Base-by-base conservation (phyloP, 2,113 vertebrate genomes). In the Redunca redunca region DNA sequence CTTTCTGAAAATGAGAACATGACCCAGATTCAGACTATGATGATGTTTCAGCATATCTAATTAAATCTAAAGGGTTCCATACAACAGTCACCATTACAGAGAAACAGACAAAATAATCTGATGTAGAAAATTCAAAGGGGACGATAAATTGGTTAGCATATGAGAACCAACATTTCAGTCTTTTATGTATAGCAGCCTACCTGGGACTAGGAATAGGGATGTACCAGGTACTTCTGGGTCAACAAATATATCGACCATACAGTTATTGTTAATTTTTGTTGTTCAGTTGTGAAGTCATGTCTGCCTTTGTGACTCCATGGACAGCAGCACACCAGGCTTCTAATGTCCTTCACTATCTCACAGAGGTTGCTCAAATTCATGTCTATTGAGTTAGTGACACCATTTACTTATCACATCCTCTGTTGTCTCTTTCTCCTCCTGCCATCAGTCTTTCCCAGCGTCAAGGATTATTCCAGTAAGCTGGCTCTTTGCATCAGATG, bases 1-100 rank as follows among this genome's bases (percentile, higher is more conserved):
- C 99, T 99, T 92, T 99, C 99, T 99, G 99, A 99, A 98, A 99
- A 99, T 88, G 99, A 99, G 97, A 99, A 99, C 98, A 98, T 99
- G 99, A 99, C 99, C 80, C 99, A 99, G 98, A 99, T 99, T 84
- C 99, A 99, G 98, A 99, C 99, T 83, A 99, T 99, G 58, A 97
- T 99, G 74, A 99, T 99, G 98, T 99, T 21, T 98, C 99, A 97
- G 99, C 99, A 74, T 99, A 99, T 94, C 98, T 99, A 99, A 99
- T 99, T 58, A 99, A 99, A 99, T 99, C 99, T 85, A 99, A 99
- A 99, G 99, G 98, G 60, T 99, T 99, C 96, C 98, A 99, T 95
- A 98, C 99, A 87, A 99, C 99, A 97, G 96, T 99, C 30, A 94
- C 26, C 8, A 23, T 48, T 82, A 25, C 13, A 78, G 13, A 71